Evolutionary conservation across 2,113 vertebrate species (phyloP).

Genomic region (Hirundichthys speculiger): DNA sequence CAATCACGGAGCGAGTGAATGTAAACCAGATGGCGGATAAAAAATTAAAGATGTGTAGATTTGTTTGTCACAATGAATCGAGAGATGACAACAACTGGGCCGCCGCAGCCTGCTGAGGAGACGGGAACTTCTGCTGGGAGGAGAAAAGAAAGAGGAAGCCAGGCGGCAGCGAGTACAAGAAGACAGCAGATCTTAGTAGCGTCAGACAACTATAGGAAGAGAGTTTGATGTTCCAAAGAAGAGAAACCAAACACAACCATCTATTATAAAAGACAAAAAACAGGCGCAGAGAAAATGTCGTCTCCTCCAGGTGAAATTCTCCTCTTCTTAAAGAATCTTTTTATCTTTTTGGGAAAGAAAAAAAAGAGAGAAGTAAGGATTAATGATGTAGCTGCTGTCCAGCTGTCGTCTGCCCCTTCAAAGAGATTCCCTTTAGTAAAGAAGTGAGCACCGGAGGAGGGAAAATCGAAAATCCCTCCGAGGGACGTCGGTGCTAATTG

Average conservation of each 20-base stretch:
- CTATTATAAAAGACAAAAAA: too few relatives aligned
- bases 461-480: slow-evolving; percentile 36
- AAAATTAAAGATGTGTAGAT: slow-evolving; percentile 16
- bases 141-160: neutral
- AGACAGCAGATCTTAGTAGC: too few relatives aligned
- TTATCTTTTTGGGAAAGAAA: slow-evolving; percentile 19
- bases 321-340: neutral
- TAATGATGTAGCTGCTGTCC: slow-evolving; percentile 14
- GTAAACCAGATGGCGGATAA: slow-evolving; percentile 27
- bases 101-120: too few relatives aligned
- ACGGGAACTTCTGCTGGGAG: too few relatives aligned
- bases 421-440: slow-evolving; percentile 13
- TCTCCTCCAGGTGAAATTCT: too few relatives aligned
- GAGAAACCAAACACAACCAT: too few relatives aligned
- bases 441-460: neutral
- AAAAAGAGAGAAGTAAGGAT: slow-evolving; percentile 7
- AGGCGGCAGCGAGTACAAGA: too few relatives aligned
- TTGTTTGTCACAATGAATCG: slow-evolving; percentile 17
- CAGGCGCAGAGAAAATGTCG: too few relatives aligned
- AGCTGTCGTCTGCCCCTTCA: slow-evolving; percentile 30
- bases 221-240: too few relatives aligned
- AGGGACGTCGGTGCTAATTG: slow-evolving; percentile 57
- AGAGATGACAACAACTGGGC: neutral
- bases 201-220: too few relatives aligned
- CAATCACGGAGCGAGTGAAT: neutral